Evolutionary conservation across 2,113 vertebrate genomes (phyloP).

Genomic region (Porphyrio hochstetteri): DNA sequence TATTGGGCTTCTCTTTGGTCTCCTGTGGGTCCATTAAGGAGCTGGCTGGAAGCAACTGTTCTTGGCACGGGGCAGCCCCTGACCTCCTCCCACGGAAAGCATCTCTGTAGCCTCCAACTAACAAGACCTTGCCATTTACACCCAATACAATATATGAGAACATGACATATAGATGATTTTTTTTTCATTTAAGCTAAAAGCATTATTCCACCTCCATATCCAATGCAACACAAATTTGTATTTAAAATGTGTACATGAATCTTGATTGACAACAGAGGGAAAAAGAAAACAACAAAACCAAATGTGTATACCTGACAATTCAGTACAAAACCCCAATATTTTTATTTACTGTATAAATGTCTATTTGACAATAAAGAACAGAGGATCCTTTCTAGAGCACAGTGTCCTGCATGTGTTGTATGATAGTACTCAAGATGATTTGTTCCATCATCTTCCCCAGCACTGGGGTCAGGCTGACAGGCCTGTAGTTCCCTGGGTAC

Average conservation of each 20-base stretch:
- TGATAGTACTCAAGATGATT: too few species aligned
- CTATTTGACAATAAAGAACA: background rate
- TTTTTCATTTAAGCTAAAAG: background rate
- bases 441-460: too few species aligned
- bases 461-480: too few species aligned
- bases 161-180: accelerated
- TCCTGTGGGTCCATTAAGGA: background rate
- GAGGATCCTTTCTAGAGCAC: background rate
- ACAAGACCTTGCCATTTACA: background rate
- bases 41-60: background rate
- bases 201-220: background rate
- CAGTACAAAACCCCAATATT: background rate
- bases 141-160: background rate
- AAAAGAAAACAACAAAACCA: background rate
- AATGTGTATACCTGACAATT: background rate
- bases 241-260: background rate
- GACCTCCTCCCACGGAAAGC: background rate
- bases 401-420: too few species aligned
- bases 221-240: background rate
- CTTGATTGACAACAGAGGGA: background rate
- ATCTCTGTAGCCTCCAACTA: background rate
- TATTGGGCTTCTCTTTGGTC: background rate
- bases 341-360: background rate
- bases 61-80: background rate
- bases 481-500: too few species aligned